A percentile compares a stretch with the other conserved stretches of the same genome.
phyloP scores from a whole-genome alignment of 1,140 invertebrate species.

The Copidosoma floridanum region DNA sequence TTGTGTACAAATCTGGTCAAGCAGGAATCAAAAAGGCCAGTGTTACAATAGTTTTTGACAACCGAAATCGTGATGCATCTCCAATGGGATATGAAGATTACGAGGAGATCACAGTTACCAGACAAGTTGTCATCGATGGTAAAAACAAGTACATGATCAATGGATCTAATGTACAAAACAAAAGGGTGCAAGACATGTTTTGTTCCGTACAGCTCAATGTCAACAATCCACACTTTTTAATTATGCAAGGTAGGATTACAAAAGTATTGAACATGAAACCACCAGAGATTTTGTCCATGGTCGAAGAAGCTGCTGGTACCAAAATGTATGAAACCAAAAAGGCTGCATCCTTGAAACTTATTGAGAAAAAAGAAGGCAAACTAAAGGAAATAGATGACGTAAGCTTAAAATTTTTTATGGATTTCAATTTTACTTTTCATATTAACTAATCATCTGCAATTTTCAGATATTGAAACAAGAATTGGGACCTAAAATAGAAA shows the following conservation, averaged over 20 bases:
- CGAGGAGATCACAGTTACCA: constrained; percentile 89
- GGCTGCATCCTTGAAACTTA: constrained; percentile 80
- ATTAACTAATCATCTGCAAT: not conserved
- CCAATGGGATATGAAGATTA: constrained; percentile 92
- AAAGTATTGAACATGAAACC: constrained; percentile 99
- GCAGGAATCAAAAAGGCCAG: constrained; percentile 94
- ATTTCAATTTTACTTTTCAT: not conserved
- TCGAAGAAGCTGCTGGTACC: constrained; percentile 99
- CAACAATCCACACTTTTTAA: constrained; percentile 99
- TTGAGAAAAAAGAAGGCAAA: constrained; percentile 93
- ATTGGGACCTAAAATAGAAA: constrained; percentile 82
- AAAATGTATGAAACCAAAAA: constrained; percentile 96
- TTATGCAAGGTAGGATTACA: constrained; percentile 99
- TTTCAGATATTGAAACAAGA: constrained; percentile 81
- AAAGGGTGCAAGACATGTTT: constrained; percentile 90
- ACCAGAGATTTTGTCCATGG: constrained; percentile 95
- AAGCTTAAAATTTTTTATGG: constrained; percentile 40
- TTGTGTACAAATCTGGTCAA: constrained; percentile 97
- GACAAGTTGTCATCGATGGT: constrained; percentile 81
- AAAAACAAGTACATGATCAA: constrained; percentile 96
- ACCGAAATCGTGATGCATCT: constrained; percentile 76
- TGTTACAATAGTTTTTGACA: constrained; percentile 96
- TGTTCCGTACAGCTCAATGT: constrained; percentile 96
- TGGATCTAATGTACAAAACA: constrained; percentile 85
- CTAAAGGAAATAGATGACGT: constrained; percentile 83